phyloP scores from a whole-genome alignment of 1,140 invertebrate species.

The Drosophila busckii region DNA sequence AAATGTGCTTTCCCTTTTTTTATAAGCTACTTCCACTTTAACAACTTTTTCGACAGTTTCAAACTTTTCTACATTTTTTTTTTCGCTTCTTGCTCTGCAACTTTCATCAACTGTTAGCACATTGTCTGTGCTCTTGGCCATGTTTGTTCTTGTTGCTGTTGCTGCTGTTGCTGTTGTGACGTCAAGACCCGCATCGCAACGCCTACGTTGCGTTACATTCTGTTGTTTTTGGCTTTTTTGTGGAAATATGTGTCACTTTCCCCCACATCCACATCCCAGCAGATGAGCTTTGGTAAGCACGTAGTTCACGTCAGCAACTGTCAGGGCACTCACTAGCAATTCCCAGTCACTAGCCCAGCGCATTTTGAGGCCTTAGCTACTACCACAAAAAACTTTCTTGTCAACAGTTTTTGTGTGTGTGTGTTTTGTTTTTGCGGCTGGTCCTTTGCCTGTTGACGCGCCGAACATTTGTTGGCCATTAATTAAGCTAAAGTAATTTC shows the following conservation, averaged over 20 bases:
- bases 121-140: slow-evolving; percentile 20
- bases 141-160: not conserved
- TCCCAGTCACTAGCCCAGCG: slow-evolving; percentile 1
- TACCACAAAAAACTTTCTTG: slow-evolving; percentile 44
- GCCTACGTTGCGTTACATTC: not conserved
- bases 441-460: slow-evolving; percentile 49
- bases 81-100: no score
- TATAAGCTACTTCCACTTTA: no score
- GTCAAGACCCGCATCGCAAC: slow-evolving; percentile 49
- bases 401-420: slow-evolving; percentile 66
- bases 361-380: slow-evolving; percentile 20
- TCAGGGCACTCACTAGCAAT: slow-evolving; percentile 11
- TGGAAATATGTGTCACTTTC: slow-evolving; percentile 56
- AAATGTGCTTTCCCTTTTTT: no score
- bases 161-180: slow-evolving; percentile 36
- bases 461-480: slow-evolving; percentile 62
- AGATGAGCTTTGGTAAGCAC: slow-evolving; percentile 27
- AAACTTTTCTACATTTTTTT: no score
- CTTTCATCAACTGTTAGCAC: slow-evolving; percentile 58
- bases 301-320: slow-evolving; percentile 40
- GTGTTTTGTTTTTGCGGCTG: slow-evolving; percentile 32
- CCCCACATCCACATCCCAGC: slow-evolving; percentile 2
- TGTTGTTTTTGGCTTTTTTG: slow-evolving; percentile 35
- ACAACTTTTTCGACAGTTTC: no score
- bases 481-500: slow-evolving; percentile 70